phyloP scores from a whole-genome alignment of 1,140 invertebrate species.

The Megalopta genalis region DNA sequence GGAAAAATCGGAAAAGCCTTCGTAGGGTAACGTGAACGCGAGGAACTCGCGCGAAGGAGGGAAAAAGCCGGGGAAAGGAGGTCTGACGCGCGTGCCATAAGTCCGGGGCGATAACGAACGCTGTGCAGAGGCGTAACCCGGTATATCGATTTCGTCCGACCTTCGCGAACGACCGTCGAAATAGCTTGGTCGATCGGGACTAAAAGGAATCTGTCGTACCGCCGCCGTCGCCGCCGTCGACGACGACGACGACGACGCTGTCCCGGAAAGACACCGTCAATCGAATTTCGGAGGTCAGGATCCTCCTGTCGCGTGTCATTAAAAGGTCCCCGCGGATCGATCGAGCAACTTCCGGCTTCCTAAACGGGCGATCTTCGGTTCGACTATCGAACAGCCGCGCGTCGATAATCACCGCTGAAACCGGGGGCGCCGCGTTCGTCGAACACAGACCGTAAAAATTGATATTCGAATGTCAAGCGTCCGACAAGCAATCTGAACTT shows the following conservation, averaged over 20 bases:
- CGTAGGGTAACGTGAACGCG: too few relatives aligned
- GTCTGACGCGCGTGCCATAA: not conserved
- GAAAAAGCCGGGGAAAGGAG: not conserved
- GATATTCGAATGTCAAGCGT: too few relatives aligned
- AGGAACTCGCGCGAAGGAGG: too few relatives aligned
- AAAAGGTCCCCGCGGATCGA: not conserved
- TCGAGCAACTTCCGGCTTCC: too few relatives aligned
- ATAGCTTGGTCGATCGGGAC: not conserved
- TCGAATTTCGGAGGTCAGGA: not conserved
- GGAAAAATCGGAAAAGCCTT: too few relatives aligned
- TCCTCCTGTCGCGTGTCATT: not conserved
- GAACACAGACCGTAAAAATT: too few relatives aligned
- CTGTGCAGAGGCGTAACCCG: not conserved
- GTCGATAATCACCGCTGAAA: too few relatives aligned
- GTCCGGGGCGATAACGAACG: not conserved
- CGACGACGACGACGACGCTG: too few relatives aligned
- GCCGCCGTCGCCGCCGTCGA: too few relatives aligned
- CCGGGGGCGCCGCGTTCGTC: too few relatives aligned
- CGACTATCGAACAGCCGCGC: too few relatives aligned
- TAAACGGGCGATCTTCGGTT: not conserved
- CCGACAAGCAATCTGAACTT: too few relatives aligned
- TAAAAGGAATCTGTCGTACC: not conserved
- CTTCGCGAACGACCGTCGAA: not conserved
- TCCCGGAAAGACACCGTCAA: not conserved
- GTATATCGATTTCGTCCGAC: constrained; percentile 8